These are phyloP conservation scores for Tragulus kanchil DNA, from an alignment of 2,113 vertebrate genomes.

Conservation along the genomic window DNA sequence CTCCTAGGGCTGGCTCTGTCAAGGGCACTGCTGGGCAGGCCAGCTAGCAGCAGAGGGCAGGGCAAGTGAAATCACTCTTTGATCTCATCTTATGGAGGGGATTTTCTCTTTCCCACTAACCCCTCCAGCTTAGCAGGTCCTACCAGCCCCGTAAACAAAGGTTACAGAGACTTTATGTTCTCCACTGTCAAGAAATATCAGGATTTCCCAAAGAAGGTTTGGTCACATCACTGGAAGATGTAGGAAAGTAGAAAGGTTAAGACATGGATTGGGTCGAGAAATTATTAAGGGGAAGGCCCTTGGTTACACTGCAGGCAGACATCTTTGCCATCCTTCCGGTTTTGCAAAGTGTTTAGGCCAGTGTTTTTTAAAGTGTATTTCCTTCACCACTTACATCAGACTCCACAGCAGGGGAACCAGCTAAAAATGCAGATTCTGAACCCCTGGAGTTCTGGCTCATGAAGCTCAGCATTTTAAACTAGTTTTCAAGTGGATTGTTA, in stretches of 20 bases:
- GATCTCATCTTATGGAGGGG: background rate
- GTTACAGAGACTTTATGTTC: background rate
- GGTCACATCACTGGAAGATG: background rate
- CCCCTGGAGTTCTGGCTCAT: background rate
- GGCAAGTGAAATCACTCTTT: slow-evolving; percentile 37
- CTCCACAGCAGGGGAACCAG: background rate
- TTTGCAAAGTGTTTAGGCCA: slow-evolving; percentile 10
- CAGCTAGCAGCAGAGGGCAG: background rate
- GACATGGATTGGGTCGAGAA: background rate
- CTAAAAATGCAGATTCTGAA: slow-evolving; percentile 28
- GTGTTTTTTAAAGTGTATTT: slow-evolving; percentile 31
- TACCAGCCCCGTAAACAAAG: background rate
- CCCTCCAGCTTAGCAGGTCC: background rate
- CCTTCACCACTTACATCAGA: slow-evolving; percentile 17
- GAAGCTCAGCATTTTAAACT: slow-evolving; percentile 18
- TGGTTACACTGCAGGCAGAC: background rate
- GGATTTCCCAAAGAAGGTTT: slow-evolving; percentile 1
- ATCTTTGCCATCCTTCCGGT: slow-evolving; percentile 24
- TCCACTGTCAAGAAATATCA: background rate
- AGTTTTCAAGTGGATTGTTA: background rate
- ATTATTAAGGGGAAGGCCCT: background rate
- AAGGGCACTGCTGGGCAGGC: background rate
- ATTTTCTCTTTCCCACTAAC: slow-evolving; percentile 41
- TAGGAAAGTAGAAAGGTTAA: background rate
- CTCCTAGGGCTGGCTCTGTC: background rate